A percentile compares a stretch with the other conserved stretches of the same genome.
Evolutionary conservation across 2,888 invertebrate species (phyloP).

Genomic region (Syritta pipiens): DNA sequence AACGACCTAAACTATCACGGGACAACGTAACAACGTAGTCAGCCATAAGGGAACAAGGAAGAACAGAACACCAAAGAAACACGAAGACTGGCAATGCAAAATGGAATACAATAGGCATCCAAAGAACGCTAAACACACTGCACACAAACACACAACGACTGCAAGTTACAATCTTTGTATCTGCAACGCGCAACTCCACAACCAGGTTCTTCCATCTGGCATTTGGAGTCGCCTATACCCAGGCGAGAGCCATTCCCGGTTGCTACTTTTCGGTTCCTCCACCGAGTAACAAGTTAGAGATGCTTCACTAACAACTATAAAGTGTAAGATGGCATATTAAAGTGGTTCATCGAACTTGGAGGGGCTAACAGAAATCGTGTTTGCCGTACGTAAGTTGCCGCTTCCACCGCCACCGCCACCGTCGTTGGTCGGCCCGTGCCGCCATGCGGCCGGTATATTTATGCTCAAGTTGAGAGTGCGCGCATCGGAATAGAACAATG

Average conservation of each 20-base stretch:
- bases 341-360: slow-evolving; percentile 63
- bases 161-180: slow-evolving; percentile 53
- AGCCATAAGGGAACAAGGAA: slow-evolving; percentile 39
- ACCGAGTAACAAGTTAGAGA: slow-evolving; percentile 51
- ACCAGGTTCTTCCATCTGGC: slow-evolving; percentile 6
- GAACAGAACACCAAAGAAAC: slow-evolving; percentile 20
- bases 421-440: too few relatives aligned
- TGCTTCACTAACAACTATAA: slow-evolving; percentile 60
- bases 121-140: slow-evolving; percentile 25
- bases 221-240: not conserved
- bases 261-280: slow-evolving; percentile 10
- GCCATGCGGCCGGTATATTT: too few relatives aligned
- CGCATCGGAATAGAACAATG: slow-evolving; percentile 53
- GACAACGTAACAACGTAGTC: slow-evolving; percentile 57
- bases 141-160: slow-evolving; percentile 3
- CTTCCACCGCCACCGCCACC: not conserved
- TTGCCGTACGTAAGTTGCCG: not conserved
- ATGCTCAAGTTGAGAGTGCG: slow-evolving; percentile 25
- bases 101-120: slow-evolving; percentile 51
- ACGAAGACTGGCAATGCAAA: slow-evolving; percentile 19
- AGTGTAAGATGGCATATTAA: slow-evolving; percentile 60
- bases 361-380: slow-evolving; percentile 40
- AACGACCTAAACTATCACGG: slow-evolving; percentile 37
- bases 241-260: not conserved
- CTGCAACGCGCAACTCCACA: slow-evolving; percentile 4